Evolutionary conservation across 2,888 invertebrate species (phyloP), one percentile per base, ranked within the genome.

Genomic region (Apotomis capreana): DNA sequence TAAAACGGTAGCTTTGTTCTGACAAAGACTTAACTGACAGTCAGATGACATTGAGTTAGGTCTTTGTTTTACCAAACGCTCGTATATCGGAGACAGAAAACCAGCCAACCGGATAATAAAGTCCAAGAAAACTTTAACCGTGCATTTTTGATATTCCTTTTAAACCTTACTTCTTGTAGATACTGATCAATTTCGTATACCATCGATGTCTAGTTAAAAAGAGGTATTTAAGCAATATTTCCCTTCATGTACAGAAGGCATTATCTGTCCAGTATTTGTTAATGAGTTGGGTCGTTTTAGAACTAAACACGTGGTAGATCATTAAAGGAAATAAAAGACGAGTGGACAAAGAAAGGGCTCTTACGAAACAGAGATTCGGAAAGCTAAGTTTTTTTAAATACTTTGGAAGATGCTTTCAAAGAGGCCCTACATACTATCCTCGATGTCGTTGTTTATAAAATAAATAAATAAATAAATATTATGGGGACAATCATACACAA

Each of bases 271-370:
- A 49, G 6, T 49, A 49, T 49, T 49, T 49, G 49, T 9, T 49
- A 49, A 3, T 49, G 10, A n/a, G 36, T 12, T 64, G 6, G 5
- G 40, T 10, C 54, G 3, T 9, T 54, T 44, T 55, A 5, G 10
- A 55, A 13, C 54, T 13, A 54, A 40, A 9, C 26, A 26, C 4
- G 1, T 0, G 40, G 0, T 37, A 54, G 36, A 36, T 55, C 44
- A 61, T 61, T 69, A 69, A 69, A 61, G 54, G 52, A 46, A 69
- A 61, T 55, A 69, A 69, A 69, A 69, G 61, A 58, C 57, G 57
- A 54, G 15, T 46, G 54, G 3, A 36, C 5, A 36, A 59, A 59
- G 59, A 68, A 68, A 68, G 68, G 68, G 61, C 61, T 9, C 8
- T 55, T 61, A 46, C 55, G 61, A 52, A 64, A 40, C 15, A n/a